A percentile compares a stretch with the other conserved stretches of the same genome.
Evolutionary conservation across 2,113 vertebrate genomes (phyloP).

Genomic region (Corythornis vintsioides): DNA sequence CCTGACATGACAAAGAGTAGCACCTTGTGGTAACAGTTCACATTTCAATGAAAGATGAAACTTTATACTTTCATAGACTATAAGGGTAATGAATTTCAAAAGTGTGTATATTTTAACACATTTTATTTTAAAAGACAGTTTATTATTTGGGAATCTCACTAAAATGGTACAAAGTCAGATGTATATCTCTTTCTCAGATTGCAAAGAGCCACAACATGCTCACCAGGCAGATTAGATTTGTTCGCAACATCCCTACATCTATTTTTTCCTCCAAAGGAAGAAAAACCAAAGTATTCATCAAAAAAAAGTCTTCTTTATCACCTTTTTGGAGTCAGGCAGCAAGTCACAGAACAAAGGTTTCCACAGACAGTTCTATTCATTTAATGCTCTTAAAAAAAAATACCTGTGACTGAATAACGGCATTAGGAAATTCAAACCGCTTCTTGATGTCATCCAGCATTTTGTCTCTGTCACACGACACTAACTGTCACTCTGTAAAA

Average conservation of each 20-base stretch:
- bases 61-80: background rate
- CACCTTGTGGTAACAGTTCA: background rate
- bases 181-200: background rate
- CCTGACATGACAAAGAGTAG: background rate
- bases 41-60: background rate
- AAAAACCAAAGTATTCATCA: background rate
- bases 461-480: slow-evolving; percentile 34
- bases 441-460: slow-evolving; percentile 87
- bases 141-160: background rate
- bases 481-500: slow-evolving; percentile 54
- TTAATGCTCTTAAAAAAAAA: background rate
- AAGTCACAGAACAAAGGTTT: background rate
- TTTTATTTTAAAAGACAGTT: background rate
- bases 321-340: background rate
- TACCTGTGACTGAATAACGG: slow-evolving; percentile 92
- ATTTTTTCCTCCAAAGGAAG: background rate
- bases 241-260: background rate
- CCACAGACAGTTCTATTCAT: background rate
- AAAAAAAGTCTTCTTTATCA: background rate
- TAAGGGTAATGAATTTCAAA: background rate
- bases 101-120: background rate
- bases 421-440: slow-evolving; percentile 89
- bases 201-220: no score
- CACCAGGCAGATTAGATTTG: background rate
- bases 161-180: background rate